These are phyloP conservation scores for Centropristis striata DNA, from an alignment of 2,113 vertebrate genomes.

Conservation along the genomic window DNA sequence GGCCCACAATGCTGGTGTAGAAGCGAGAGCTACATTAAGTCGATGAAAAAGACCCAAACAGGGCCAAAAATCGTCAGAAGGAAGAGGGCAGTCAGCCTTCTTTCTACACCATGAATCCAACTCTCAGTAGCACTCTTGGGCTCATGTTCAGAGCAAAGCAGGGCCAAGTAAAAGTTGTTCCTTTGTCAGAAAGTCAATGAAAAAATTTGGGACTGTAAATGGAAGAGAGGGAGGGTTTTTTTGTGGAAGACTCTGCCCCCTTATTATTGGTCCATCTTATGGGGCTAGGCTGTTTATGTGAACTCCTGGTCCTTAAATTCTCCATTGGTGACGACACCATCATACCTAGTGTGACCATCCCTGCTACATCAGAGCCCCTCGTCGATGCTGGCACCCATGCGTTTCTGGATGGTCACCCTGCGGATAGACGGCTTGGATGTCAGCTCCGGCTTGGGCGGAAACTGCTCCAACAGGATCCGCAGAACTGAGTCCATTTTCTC, in stretches of 20 bases:
- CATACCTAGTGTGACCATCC: neutral
- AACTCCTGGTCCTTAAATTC: slow-evolving; percentile 26
- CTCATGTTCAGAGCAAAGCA: slow-evolving; percentile 11
- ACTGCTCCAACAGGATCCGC: slow-evolving; percentile 81
- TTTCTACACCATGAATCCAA: slow-evolving; percentile 16
- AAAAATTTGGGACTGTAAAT: slow-evolving; percentile 19
- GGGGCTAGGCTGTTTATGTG: slow-evolving; percentile 25
- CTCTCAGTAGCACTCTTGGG: slow-evolving; percentile 13
- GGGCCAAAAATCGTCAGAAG: neutral
- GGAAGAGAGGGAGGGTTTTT: slow-evolving; percentile 9
- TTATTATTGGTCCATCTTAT: neutral
- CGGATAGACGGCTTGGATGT: slow-evolving; percentile 73
- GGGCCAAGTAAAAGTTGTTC: slow-evolving; percentile 47
- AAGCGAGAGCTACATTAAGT: slow-evolving; percentile 42
- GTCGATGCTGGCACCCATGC: slow-evolving; percentile 77
- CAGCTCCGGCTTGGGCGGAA: slow-evolving; percentile 75
- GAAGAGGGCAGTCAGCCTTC: slow-evolving; percentile 13
- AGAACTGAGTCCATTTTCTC: slow-evolving; percentile 82
- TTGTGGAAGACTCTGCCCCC: slow-evolving; percentile 52
- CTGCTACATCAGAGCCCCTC: slow-evolving; percentile 74
- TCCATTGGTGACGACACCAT: slow-evolving; percentile 44
- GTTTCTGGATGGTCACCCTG: slow-evolving; percentile 81
- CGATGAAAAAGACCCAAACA: neutral
- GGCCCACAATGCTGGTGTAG: neutral
- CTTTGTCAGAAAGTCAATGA: slow-evolving; percentile 43